phyloP scores from a whole-genome alignment of 2,797 vertebrate species.

The Brachyalestes nurse region DNA sequence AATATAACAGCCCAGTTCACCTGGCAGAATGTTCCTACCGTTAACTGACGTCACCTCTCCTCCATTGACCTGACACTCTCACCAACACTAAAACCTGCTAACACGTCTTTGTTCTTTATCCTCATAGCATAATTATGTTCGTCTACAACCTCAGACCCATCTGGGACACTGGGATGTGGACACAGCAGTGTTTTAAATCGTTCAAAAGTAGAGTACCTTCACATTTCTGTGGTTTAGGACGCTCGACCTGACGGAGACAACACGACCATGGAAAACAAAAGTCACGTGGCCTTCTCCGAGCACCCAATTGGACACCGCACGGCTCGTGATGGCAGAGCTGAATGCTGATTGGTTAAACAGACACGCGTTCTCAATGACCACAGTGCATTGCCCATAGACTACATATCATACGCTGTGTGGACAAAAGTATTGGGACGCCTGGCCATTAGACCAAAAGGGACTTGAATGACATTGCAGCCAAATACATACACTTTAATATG shows the following conservation, averaged over 20 bases:
- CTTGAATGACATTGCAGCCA: no score
- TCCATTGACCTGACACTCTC: neutral
- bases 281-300: neutral
- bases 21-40: neutral
- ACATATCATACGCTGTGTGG: neutral
- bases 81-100: neutral
- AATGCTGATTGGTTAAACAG: constrained; percentile 17
- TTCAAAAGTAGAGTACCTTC: neutral
- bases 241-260: neutral
- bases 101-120: neutral
- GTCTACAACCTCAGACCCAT: neutral
- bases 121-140: neutral
- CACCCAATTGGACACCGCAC: neutral
- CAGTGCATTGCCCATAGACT: neutral
- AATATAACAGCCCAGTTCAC: neutral
- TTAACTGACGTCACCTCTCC: neutral
- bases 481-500: no score
- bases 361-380: neutral
- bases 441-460: no score
- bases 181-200: neutral
- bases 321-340: neutral
- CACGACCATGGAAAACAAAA: neutral
- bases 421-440: no score
- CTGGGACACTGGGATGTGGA: neutral
- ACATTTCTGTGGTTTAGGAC: neutral